Base-by-base conservation (phyloP, 2,797 vertebrate genomes). In the Cuniculus paca region DNA sequence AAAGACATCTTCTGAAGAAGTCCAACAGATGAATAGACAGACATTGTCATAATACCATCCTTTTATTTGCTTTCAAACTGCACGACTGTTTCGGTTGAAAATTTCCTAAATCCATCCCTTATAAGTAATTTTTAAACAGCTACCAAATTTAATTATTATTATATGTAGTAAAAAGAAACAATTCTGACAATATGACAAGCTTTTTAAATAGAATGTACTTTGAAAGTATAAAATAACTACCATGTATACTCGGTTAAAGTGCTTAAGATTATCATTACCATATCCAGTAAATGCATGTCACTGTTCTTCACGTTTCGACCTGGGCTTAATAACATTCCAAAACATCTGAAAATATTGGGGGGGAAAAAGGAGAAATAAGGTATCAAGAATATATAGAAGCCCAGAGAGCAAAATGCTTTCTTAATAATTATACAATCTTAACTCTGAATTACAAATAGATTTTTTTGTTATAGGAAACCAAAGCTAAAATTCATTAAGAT, bases 261-360 rank as follows among this genome's bases (percentile, higher is more conserved):
- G 48, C 70, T 97, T 91, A 89, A 86, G 13, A 92, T 95, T 90
- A 95, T 97, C 81, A 98, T 99, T 98, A 99, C 99, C 99, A 99
- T 99, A 97, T 99, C 99, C 42, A 99, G 97, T 70, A 99, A 99
- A 98, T 99, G 99, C 99, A 99, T 99, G 98, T 99, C 99, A 88
- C 99, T 99, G 98, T 99, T 99, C 98, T 99, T 99, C 96, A 99
- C 99, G 92, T 99, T 99, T 98, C 99, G 99, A 85, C 99, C 99
- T 90, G 99, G 99, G 98, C 99, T 99, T 92, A 99, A 98, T 84
- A 99, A 98, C 99, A 99, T 99, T 96, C 99, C 99, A 98, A 99
- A 99, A 98, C 99, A 99, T 98, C 99, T 99, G 92, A 61, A 96
- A 97, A 97, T 93, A 74, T 97, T 94, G 36, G 93, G 63, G 72